Conservation (phyloP, 2,113 vertebrate species). For the Diglossa brunneiventris region DNA sequence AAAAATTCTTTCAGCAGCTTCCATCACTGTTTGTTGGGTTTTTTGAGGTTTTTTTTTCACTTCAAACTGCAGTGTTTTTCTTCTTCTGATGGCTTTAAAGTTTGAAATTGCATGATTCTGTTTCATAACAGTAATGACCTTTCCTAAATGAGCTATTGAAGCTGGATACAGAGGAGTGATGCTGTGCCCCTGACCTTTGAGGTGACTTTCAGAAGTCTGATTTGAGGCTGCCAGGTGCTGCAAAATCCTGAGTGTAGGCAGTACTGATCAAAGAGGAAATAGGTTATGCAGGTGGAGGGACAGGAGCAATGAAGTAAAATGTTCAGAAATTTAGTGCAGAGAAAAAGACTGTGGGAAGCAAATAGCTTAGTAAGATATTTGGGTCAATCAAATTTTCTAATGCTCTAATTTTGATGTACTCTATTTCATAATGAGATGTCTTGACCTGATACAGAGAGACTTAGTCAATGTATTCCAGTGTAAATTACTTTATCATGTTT, state of each 20-base stretch:
- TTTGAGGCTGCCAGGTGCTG: not conserved
- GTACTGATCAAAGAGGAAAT: not conserved
- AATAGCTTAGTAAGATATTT: not conserved
- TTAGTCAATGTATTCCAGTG: not conserved
- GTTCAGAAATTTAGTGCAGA: not conserved
- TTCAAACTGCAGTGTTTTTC: not conserved
- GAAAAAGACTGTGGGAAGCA: not conserved
- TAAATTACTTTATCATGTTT: not conserved
- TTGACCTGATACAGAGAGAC: conserved; percentile 26
- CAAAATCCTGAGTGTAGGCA: not conserved
- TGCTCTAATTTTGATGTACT: conserved; percentile 44
- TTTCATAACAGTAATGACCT: not conserved
- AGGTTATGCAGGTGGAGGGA: not conserved
- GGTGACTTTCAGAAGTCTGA: not conserved
- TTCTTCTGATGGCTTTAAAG: not conserved
- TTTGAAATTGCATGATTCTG: not conserved
- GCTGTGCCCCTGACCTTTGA: not conserved
- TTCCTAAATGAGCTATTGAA: not conserved
- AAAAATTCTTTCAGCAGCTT: not conserved
- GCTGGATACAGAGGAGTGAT: not conserved
- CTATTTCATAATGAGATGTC: conserved; percentile 55
- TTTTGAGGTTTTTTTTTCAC: not conserved
- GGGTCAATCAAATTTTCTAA: conserved; percentile 13
- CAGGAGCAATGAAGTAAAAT: not conserved
- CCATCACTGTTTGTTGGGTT: not conserved